These are phyloP conservation scores for Himalopsyche tibetana DNA, from an alignment of 2,888 invertebrate genomes.

Conservation along the genomic window DNA sequence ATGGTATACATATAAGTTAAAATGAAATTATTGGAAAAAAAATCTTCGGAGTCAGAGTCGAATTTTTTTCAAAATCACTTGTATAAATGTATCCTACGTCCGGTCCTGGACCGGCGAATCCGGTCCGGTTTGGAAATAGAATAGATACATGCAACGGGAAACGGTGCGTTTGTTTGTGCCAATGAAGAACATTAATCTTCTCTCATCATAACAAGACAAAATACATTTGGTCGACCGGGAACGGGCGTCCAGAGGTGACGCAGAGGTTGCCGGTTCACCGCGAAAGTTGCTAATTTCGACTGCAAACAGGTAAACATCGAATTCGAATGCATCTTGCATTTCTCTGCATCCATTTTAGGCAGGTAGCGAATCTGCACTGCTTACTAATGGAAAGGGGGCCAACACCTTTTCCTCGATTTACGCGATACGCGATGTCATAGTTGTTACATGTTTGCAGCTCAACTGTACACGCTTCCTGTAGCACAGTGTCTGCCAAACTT, in stretches of 20 bases:
- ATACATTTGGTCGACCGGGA: not conserved
- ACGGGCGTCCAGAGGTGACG: slow-evolving; percentile 8
- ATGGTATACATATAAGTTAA: too few species aligned
- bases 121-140: slow-evolving; percentile 23
- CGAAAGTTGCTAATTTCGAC: slow-evolving; percentile 16
- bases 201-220: slow-evolving; percentile 14
- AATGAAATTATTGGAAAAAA: too few species aligned
- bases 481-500: too few species aligned
- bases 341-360: too few species aligned
- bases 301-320: not conserved
- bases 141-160: slow-evolving; percentile 30
- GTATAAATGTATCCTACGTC: not conserved
- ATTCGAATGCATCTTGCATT: not conserved
- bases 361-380: too few species aligned
- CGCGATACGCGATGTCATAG: too few species aligned
- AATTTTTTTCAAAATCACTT: too few species aligned
- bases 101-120: not conserved
- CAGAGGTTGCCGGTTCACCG: not conserved
- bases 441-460: too few species aligned
- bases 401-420: too few species aligned
- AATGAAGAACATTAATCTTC: slow-evolving; percentile 24
- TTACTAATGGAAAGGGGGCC: too few species aligned
- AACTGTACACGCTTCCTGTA: too few species aligned
- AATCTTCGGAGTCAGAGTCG: too few species aligned
- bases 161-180: slow-evolving; percentile 25